Base-by-base conservation (phyloP, 2,888 invertebrate species). In the Pecten maximus region DNA sequence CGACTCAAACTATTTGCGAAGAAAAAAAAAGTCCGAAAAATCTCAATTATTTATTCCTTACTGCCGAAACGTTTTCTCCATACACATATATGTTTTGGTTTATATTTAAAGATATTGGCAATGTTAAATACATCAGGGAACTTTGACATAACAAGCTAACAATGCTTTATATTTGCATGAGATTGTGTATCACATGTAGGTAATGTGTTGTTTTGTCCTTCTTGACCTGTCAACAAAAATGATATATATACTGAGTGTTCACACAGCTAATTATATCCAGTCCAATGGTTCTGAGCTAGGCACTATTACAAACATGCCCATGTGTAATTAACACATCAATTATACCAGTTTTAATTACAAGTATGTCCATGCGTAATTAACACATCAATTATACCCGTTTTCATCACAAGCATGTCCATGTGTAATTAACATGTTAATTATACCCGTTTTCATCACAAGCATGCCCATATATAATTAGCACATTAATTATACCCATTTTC, bases 201-300 rank as follows among this genome's bases (percentile, higher is more conserved):
- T 74, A 74, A 74, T 54, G 35, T 74, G 74, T 74, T 74, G 35
- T 74, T 74, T 74, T 23, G 74, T 74, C 74, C 74, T 74, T 16
- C 35, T 74, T 74, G 35, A 74, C 74, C 74, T 74, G 35, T 28
- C 74, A 74, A 74, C 12, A 23, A 23, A 23, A 60, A 23, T 23
- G 16, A n/a, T 10, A 74, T 35, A 28, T 44, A 74, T 74, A 74
- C 10, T 10, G 8, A 74, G 12, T 74, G 74, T 74, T 74, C 74
- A 74, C 74, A 74, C 23, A 28, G 35, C 35, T 15, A 28, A 74
- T 74, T 74, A 2, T 35, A 19, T 28, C 74, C 74, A 74, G 74
- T 28, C 74, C 74, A 74, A 74, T 74, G 28, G 74, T 19, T 74
- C 6, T 74, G 74, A 74, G 28, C 74, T 35, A 60, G 60, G 23